Conservation (phyloP, 92 coral and sea anemone genomes). For the Anthopleura xanthogrammica region DNA sequence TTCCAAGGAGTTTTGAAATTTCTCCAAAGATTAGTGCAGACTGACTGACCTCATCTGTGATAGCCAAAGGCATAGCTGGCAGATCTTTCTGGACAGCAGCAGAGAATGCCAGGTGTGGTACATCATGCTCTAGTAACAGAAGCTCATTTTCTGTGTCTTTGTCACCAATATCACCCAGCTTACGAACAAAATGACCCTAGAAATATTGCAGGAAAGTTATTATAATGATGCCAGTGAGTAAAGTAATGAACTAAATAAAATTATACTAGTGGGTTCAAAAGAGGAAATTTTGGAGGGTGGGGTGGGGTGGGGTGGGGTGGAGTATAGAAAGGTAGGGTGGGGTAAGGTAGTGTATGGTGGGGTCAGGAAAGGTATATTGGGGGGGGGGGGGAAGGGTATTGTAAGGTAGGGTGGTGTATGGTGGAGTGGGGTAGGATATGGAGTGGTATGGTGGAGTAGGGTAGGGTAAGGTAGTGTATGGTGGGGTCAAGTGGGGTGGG, state of each 20-base stretch:
- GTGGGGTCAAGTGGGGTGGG: too few species aligned
- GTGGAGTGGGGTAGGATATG: not conserved
- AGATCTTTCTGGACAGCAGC: conserved; percentile 86
- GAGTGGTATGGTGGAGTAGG: not conserved
- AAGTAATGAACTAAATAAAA: not conserved
- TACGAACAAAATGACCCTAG: conserved; percentile 98
- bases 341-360: too few species aligned
- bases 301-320: too few species aligned
- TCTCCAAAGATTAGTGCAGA: too few species aligned
- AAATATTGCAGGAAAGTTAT: not conserved
- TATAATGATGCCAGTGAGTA: not conserved
- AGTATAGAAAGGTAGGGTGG: too few species aligned
- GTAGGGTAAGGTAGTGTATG: too few species aligned
- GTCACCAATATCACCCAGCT: conserved; percentile 94
- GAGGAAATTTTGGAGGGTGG: too few species aligned
- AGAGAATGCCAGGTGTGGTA: conserved; percentile 91
- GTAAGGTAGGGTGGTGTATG: too few species aligned
- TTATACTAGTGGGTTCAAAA: not conserved
- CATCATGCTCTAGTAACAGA: conserved; percentile 87
- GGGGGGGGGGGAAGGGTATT: too few species aligned
- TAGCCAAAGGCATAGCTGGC: conserved; percentile 92
- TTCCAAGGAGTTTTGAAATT: too few species aligned
- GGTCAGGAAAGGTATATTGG: not conserved
- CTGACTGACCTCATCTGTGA: conserved; percentile 77
- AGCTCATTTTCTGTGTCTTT: conserved; percentile 95